Conservation (phyloP, 2,888 invertebrate genomes). For the Diarsia brunnea region DNA sequence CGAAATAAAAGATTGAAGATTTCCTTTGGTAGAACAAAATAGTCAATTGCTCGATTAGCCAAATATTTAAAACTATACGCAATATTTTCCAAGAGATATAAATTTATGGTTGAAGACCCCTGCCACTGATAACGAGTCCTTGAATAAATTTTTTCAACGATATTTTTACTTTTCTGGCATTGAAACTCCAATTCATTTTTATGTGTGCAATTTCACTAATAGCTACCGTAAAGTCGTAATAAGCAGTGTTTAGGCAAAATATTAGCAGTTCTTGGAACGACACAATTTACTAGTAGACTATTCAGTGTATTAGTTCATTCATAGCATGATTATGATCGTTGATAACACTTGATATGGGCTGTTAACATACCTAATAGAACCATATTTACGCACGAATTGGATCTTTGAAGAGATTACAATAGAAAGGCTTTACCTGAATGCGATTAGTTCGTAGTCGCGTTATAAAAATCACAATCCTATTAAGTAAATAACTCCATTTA, state of each 20-base stretch:
- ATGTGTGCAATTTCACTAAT: slow-evolving; percentile 39
- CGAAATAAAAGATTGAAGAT: slow-evolving; percentile 9
- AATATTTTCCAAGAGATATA: slow-evolving; percentile 4
- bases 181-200: slow-evolving; percentile 32
- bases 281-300: slow-evolving; percentile 3
- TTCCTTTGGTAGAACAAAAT: slow-evolving; percentile 6
- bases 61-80: not conserved
- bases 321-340: slow-evolving; percentile 22
- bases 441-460: not conserved
- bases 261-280: slow-evolving; percentile 46
- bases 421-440: not conserved
- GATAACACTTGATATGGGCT: slow-evolving; percentile 27
- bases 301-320: slow-evolving; percentile 7
- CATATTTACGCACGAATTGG: slow-evolving; percentile 13
- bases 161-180: slow-evolving; percentile 19
- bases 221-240: slow-evolving; percentile 4
- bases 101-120: not conserved
- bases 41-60: not conserved
- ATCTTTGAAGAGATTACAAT: slow-evolving; percentile 1
- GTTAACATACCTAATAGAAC: slow-evolving; percentile 2
- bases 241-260: slow-evolving; percentile 15
- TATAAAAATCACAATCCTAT: slow-evolving; percentile 1
- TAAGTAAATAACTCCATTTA: not conserved
- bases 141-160: not conserved
- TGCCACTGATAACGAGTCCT: not conserved